These are phyloP conservation scores for Podiceps cristatus DNA, from an alignment of 2,113 vertebrate species.

Conservation along the genomic window DNA sequence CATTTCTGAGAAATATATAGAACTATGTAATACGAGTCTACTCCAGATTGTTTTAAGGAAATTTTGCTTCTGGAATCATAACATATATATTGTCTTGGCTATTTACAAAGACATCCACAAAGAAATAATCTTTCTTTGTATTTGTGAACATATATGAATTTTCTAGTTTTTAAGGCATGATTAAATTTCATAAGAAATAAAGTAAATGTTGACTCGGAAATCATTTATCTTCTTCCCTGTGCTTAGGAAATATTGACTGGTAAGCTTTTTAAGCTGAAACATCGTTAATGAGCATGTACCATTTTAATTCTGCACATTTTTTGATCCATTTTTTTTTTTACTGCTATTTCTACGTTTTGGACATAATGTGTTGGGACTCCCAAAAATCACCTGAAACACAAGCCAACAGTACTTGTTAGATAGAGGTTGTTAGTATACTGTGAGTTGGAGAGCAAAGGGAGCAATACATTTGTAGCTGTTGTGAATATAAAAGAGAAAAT, in stretches of 20 bases:
- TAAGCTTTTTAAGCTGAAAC: not conserved
- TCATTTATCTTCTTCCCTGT: not conserved
- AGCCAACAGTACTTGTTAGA: not conserved
- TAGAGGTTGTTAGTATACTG: not conserved
- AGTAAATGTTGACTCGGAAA: not conserved
- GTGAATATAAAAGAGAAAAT: not conserved
- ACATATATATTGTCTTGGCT: not conserved
- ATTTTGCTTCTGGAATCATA: not conserved
- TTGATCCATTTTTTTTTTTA: not conserved
- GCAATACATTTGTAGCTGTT: not conserved
- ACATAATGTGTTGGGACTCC: not conserved
- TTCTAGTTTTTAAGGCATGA: not conserved
- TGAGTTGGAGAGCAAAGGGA: not conserved
- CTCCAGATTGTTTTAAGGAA: not conserved
- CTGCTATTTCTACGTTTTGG: not conserved
- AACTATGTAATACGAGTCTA: not conserved
- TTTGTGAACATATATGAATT: not conserved
- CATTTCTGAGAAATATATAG: not conserved
- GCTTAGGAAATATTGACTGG: not conserved
- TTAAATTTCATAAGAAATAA: not conserved
- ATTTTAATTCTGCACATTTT: not conserved
- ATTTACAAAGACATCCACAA: not conserved
- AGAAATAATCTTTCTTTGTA: not conserved
- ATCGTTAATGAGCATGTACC: not conserved
- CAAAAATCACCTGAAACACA: not conserved